Percentiles rank a stretch among this genome's conserved stretches.
Conservation (phyloP, 2,888 invertebrate genomes). For the Carabus problematicus region DNA sequence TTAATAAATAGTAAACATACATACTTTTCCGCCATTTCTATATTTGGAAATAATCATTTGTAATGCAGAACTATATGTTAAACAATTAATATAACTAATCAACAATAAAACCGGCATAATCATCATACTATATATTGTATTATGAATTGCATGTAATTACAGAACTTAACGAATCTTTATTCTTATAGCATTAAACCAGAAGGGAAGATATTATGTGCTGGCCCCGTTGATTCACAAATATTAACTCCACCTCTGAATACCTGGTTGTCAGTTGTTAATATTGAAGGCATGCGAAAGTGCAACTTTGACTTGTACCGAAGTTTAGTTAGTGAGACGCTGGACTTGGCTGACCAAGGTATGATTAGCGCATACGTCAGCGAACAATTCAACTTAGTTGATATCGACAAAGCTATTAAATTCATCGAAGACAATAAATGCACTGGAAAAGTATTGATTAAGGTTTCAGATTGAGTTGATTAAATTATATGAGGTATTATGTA, state of each 20-base stretch:
- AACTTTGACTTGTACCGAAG: slow-evolving; percentile 64
- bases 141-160: background rate
- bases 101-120: too few species aligned
- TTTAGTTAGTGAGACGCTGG: slow-evolving; percentile 62
- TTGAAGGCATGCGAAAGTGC: slow-evolving; percentile 57
- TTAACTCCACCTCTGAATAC: slow-evolving; percentile 53
- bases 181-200: slow-evolving; percentile 63
- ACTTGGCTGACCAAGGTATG: slow-evolving; percentile 68
- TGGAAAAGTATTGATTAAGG: slow-evolving; percentile 66
- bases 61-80: too few species aligned
- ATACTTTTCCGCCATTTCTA: too few species aligned
- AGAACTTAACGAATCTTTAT: background rate
- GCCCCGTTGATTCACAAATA: slow-evolving; percentile 50
- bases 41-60: too few species aligned
- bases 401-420: slow-evolving; percentile 68
- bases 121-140: too few species aligned
- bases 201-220: slow-evolving; percentile 59
- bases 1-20: background rate
- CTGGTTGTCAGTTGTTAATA: slow-evolving; percentile 52
- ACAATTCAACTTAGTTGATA: slow-evolving; percentile 63
- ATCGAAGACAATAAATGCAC: slow-evolving; percentile 65
- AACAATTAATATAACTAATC: too few species aligned
- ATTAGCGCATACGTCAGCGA: slow-evolving; percentile 66
- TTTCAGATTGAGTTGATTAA: slow-evolving; percentile 49
- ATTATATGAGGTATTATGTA: background rate